These are phyloP conservation scores for Seira musarum DNA, from an alignment of 2,888 invertebrate genomes.

Conservation along the genomic window DNA sequence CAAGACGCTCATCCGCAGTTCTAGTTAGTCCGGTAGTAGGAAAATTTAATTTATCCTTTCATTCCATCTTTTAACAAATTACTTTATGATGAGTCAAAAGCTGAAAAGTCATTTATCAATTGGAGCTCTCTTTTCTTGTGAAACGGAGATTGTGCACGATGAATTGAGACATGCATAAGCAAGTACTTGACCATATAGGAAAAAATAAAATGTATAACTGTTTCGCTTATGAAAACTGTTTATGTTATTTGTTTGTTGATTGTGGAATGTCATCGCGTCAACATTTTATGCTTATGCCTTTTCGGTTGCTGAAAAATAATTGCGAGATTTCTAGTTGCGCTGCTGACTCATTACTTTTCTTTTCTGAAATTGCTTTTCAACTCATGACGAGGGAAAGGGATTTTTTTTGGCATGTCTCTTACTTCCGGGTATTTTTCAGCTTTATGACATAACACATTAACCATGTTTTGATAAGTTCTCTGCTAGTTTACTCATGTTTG, in stretches of 20 bases:
- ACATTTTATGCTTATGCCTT: neutral
- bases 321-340: neutral
- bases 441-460: neutral
- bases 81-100: slow-evolving; percentile 46
- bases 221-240: neutral
- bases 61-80: slow-evolving; percentile 19
- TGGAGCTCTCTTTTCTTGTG: slow-evolving; percentile 19
- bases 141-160: neutral
- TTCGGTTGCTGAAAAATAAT: neutral
- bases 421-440: neutral
- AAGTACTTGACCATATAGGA: no score
- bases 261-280: slow-evolving; percentile 13
- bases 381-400: neutral
- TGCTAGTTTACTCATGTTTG: neutral
- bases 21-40: slow-evolving; percentile 1
- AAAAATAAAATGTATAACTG: no score
- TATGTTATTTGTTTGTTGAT: slow-evolving; percentile 6
- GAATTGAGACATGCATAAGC: neutral
- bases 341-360: slow-evolving; percentile 10
- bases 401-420: neutral
- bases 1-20: neutral
- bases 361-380: neutral
- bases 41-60: neutral
- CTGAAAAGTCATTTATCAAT: slow-evolving; percentile 50
- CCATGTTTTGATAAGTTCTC: neutral